These are phyloP conservation scores for Camelus bactrianus DNA, from an alignment of 2,113 vertebrate species.

Conservation along the genomic window DNA sequence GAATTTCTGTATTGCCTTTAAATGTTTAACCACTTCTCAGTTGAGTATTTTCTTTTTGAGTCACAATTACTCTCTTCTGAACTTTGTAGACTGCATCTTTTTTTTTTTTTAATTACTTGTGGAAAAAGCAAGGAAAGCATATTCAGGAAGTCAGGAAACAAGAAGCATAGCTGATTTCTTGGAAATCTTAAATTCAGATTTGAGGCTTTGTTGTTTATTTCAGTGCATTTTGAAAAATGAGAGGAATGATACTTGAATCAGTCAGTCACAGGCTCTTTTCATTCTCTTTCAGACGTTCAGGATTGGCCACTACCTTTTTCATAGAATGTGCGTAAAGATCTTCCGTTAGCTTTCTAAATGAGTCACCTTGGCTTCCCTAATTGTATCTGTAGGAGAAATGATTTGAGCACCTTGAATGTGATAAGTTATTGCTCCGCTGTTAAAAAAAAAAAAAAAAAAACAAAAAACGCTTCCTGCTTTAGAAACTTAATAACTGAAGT, in stretches of 20 bases:
- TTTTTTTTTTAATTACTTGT: not conserved
- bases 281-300: not conserved
- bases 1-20: not conserved
- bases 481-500: not conserved
- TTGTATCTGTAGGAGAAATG: not conserved
- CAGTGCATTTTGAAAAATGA: not conserved
- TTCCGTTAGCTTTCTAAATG: not conserved
- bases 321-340: not conserved
- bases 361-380: not conserved
- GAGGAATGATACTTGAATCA: not conserved
- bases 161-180: not conserved
- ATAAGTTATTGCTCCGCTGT: not conserved
- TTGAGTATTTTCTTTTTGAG: not conserved
- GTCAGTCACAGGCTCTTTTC: not conserved
- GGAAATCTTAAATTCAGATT: not conserved
- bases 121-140: not conserved
- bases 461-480: not conserved
- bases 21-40: not conserved
- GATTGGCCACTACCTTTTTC: not conserved
- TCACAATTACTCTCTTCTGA: conserved; percentile 9
- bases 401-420: not conserved
- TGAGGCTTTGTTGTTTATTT: not conserved
- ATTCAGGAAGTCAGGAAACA: not conserved
- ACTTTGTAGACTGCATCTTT: not conserved
- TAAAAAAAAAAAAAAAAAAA: not conserved